Percentiles rank a stretch among this genome's conserved stretches.
These are phyloP conservation scores for Oscarella lobularis DNA, from an alignment of 37 sponge, comb jelly and placozoan species.

Conservation along the genomic window DNA sequence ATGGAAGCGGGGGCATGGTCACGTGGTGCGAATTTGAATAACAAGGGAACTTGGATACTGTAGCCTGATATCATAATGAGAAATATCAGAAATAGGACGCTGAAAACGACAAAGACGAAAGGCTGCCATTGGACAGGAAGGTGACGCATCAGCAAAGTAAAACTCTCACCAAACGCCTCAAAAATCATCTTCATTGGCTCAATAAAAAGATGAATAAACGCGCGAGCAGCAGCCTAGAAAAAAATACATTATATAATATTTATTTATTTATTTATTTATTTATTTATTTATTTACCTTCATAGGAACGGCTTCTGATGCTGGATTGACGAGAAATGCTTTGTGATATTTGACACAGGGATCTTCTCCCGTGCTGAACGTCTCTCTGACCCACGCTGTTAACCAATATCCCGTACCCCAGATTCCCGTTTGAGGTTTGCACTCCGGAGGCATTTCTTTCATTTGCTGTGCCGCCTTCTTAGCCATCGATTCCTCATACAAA, in stretches of 20 bases:
- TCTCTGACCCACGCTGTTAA: background rate
- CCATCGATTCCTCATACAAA: background rate
- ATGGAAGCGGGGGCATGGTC: background rate
- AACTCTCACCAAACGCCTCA: background rate
- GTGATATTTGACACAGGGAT: background rate
- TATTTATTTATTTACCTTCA: too few relatives aligned
- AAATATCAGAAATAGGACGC: background rate
- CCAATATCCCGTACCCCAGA: background rate
- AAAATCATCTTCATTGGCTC: slow-evolving; percentile 2
- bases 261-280: too few relatives aligned
- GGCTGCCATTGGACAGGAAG: slow-evolving; percentile 1
- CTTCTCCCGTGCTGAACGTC: background rate
- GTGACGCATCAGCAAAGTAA: background rate
- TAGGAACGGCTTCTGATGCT: background rate
- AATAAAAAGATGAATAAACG: background rate
- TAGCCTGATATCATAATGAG: background rate
- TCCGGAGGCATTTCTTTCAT: background rate
- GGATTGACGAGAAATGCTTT: background rate
- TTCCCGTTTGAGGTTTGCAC: background rate
- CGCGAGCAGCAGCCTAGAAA: background rate
- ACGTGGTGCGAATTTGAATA: background rate
- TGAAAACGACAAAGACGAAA: background rate
- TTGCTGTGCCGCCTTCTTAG: background rate
- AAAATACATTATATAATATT: too few relatives aligned
- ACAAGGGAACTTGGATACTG: background rate